Base-by-base conservation (phyloP, 1,140 invertebrate species). In the Ips typographus region DNA sequence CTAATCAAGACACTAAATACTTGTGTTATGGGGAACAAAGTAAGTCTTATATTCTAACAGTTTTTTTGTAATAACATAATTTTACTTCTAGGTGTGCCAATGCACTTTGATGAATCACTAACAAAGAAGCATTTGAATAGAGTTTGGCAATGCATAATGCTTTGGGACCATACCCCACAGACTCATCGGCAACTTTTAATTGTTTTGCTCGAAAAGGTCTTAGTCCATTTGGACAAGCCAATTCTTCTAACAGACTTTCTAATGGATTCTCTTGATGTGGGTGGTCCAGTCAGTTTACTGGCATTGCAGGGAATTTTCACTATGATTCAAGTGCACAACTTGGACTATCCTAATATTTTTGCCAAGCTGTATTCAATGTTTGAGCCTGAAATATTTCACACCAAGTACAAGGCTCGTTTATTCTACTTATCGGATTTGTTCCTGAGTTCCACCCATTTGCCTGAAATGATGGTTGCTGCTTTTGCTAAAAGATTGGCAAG, bases 321-420 rank as follows among this genome's bases (percentile, higher is more conserved):
- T 51, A 82, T 99, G 43, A 95, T 98, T 67, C 89, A 92, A 62
- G 90, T 92, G 70, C 90, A 97, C 79, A 97, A 98, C 82, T 87
- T 99, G 80, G 93, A 97, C 78, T 98, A 98, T 82, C 95, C 96
- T 2, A 91, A 98, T 80, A 95, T 99, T 77, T 99, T 95, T 80
- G 88, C 88, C 59, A 95, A 98, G 78, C 83, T 99, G 2, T 99
- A 99, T 82, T 90, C 90, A 1, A 89, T 99, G 86, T 91, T 98
- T 74, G 89, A 93, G 75, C 91, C 93, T 0, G 89, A 91, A 73
- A 90, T 98, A 70, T 94, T 98, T 78, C 90, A 93, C 76, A 94
- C 91, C 6, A 94, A 94, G 76, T 96, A 95, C 79, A 93, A 94
- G 80, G 87, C 91, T 1, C 84, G 94, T 44, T 84, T 95, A 2